A percentile compares a stretch with the other conserved stretches of the same genome.
phyloP scores from a whole-genome alignment of 2,888 invertebrate species.

The Lathronympha strigana region DNA sequence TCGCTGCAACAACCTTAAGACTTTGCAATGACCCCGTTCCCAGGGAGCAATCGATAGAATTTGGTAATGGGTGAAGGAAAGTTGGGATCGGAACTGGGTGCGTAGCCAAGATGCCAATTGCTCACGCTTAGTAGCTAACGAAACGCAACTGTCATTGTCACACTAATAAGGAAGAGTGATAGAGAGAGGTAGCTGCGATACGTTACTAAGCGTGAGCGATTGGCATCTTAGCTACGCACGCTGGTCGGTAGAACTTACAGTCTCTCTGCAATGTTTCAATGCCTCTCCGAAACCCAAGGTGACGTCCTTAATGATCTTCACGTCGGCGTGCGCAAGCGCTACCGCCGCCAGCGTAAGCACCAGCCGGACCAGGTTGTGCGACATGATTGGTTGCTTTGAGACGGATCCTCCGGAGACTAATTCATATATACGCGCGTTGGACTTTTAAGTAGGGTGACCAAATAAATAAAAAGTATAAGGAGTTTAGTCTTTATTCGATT shows the following conservation, averaged over 20 bases:
- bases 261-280: constrained; percentile 69
- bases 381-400: neutral
- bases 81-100: too few relatives aligned
- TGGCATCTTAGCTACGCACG: too few relatives aligned
- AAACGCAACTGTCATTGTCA: too few relatives aligned
- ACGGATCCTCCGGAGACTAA: neutral
- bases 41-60: too few relatives aligned
- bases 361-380: neutral
- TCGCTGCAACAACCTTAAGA: too few relatives aligned
- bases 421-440: neutral
- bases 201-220: too few relatives aligned
- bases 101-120: too few relatives aligned
- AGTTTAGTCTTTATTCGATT: neutral
- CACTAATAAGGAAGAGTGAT: too few relatives aligned
- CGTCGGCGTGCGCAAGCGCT: constrained; percentile 50
- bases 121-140: too few relatives aligned
- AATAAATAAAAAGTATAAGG: neutral
- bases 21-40: too few relatives aligned
- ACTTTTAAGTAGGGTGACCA: neutral
- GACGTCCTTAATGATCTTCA: constrained; percentile 73
- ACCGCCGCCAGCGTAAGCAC: constrained; percentile 43
- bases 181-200: too few relatives aligned
- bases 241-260: constrained; percentile 59
- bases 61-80: too few relatives aligned
- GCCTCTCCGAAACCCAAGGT: constrained; percentile 78